Percentiles rank a stretch among this genome's conserved stretches.
These are phyloP conservation scores for Bombus pascuorum DNA, from an alignment of 1,140 invertebrate species.

Conservation along the genomic window DNA sequence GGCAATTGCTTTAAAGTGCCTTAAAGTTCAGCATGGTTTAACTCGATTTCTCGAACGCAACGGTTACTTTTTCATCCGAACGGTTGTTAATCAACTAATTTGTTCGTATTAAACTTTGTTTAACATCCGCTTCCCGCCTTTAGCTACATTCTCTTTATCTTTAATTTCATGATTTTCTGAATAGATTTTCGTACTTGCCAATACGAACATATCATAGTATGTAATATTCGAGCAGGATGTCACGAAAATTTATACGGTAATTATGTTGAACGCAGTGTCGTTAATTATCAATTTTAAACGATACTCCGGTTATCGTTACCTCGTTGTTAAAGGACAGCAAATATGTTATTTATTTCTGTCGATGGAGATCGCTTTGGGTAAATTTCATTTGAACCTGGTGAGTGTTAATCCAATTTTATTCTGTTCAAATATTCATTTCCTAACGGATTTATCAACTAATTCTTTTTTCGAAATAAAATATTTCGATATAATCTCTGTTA, in stretches of 20 bases:
- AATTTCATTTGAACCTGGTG: not conserved
- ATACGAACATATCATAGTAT: not conserved
- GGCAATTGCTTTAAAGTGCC: not conserved
- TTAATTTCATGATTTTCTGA: not conserved
- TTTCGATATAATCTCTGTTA: too few species aligned
- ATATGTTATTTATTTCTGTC: not conserved
- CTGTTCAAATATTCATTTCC: not conserved
- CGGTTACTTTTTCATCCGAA: slow-evolving; percentile 4
- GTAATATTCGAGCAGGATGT: not conserved
- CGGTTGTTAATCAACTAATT: slow-evolving; percentile 45
- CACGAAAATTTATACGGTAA: not conserved
- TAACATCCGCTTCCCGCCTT: not conserved
- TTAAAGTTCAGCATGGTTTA: not conserved
- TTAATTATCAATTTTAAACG: slow-evolving; percentile 30
- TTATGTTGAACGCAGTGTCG: not conserved
- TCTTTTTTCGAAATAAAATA: not conserved
- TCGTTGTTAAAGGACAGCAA: not conserved
- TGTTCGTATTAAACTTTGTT: slow-evolving; percentile 25
- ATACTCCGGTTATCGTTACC: not conserved
- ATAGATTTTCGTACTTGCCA: not conserved
- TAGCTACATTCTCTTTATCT: too few species aligned
- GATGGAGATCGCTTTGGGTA: not conserved
- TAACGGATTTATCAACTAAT: not conserved
- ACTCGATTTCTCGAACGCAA: slow-evolving; percentile 48
- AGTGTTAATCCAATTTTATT: not conserved